Evolutionary conservation across 2,797 vertebrate genomes (phyloP).

Genomic region (Scarus forsteni): DNA sequence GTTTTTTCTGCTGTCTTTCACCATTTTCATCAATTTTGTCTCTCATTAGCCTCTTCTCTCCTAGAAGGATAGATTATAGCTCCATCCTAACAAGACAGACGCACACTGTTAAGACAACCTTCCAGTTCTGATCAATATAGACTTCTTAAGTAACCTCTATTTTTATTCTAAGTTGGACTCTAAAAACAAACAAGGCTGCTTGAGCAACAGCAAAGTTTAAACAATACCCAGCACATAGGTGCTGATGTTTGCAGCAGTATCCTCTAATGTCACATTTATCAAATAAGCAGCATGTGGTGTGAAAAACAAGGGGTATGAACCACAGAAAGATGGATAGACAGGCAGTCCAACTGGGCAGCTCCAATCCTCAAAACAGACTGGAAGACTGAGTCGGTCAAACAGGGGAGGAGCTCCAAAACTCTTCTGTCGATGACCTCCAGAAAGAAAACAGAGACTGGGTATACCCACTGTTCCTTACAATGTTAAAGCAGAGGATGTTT

Average conservation of each 20-base stretch:
- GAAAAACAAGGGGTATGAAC: slow-evolving; percentile 19
- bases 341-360: slow-evolving; percentile 1
- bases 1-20: slow-evolving; percentile 10
- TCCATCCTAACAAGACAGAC: slow-evolving; percentile 28
- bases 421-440: neutral
- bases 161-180: slow-evolving; percentile 24
- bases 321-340: slow-evolving; percentile 14
- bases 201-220: slow-evolving; percentile 19
- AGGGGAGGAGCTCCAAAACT: neutral
- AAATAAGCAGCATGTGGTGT: slow-evolving; percentile 22
- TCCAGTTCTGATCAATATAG: slow-evolving; percentile 57
- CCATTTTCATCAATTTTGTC: slow-evolving; percentile 50
- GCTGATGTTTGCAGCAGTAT: slow-evolving; percentile 2
- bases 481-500: no score
- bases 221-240: neutral
- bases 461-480: no score
- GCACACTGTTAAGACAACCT: slow-evolving; percentile 38
- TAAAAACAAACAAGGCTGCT: slow-evolving; percentile 12
- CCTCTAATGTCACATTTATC: slow-evolving; percentile 21
- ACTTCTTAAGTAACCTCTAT: slow-evolving; percentile 30
- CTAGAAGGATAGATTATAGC: slow-evolving; percentile 52
- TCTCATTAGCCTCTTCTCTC: slow-evolving; percentile 38
- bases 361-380: slow-evolving; percentile 40
- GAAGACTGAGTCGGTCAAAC: slow-evolving; percentile 15
- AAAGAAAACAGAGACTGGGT: neutral